phyloP scores from a whole-genome alignment of 2,113 vertebrate species.

The Stegostoma tigrinum region DNA sequence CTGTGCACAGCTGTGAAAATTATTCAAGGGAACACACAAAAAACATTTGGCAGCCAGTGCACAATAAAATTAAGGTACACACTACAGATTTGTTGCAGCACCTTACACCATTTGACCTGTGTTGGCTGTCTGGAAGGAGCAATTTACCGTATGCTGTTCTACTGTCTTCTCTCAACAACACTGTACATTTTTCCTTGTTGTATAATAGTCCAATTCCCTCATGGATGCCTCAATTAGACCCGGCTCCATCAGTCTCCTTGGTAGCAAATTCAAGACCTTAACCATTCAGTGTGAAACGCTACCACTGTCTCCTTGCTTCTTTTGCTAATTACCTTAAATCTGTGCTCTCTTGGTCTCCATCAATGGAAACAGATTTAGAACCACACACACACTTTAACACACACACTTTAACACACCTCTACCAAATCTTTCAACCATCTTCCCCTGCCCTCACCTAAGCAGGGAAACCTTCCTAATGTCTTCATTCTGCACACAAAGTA shows the following conservation, averaged over 20 bases:
- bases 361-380: neutral
- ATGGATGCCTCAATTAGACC: neutral
- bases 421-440: neutral
- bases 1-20: too few relatives aligned
- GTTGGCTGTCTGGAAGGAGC: neutral
- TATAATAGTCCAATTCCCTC: neutral
- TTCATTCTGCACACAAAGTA: neutral
- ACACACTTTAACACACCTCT: neutral
- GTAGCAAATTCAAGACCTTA: neutral
- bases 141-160: neutral
- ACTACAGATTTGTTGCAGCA: neutral
- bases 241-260: neutral
- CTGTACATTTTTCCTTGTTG: neutral
- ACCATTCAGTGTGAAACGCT: neutral
- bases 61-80: neutral
- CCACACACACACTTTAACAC: neutral
- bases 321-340: neutral
- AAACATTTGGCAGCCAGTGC: neutral
- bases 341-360: neutral
- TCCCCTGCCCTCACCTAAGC: too few relatives aligned
- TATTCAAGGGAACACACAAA: neutral
- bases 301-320: neutral
- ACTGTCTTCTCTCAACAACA: neutral
- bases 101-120: neutral
- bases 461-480: too few relatives aligned